Conservation (phyloP, 2,888 invertebrate species). For the Girardia tigrina region DNA sequence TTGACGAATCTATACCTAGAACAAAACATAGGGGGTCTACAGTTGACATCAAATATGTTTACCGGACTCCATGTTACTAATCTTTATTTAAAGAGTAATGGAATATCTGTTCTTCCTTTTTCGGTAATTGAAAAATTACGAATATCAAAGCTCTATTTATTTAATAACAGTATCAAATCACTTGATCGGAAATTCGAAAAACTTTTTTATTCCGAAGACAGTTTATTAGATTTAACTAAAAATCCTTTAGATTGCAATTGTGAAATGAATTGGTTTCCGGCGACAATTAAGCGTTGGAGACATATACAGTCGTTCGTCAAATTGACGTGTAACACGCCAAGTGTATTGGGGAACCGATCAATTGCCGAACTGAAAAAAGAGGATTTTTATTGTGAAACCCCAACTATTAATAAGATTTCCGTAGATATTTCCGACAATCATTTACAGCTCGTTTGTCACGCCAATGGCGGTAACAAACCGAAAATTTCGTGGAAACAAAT, state of each 20-base stretch:
- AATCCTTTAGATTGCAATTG: conserved; percentile 30
- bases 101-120: not conserved
- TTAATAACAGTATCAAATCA: conserved; percentile 21
- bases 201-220: not conserved
- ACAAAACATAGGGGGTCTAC: conserved; percentile 26
- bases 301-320: not conserved
- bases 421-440: conserved; percentile 3
- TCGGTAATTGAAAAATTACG: not conserved
- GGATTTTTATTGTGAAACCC: conserved; percentile 8
- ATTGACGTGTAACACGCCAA: not conserved
- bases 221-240: conserved; percentile 26
- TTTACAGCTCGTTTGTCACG: conserved; percentile 1
- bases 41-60: not conserved
- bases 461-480: not conserved
- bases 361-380: conserved; percentile 9
- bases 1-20: conserved; percentile 19
- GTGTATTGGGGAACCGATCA: not conserved
- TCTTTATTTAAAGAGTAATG: conserved; percentile 25
- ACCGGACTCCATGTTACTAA: not conserved
- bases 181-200: conserved; percentile 24
- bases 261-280: conserved; percentile 25
- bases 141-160: conserved; percentile 28
- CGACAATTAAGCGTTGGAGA: conserved; percentile 8
- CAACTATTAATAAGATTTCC: not conserved
- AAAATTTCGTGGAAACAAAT: conserved; percentile 20